Base-by-base conservation (phyloP, 2,888 invertebrate genomes). In the Anarsia innoxiella region DNA sequence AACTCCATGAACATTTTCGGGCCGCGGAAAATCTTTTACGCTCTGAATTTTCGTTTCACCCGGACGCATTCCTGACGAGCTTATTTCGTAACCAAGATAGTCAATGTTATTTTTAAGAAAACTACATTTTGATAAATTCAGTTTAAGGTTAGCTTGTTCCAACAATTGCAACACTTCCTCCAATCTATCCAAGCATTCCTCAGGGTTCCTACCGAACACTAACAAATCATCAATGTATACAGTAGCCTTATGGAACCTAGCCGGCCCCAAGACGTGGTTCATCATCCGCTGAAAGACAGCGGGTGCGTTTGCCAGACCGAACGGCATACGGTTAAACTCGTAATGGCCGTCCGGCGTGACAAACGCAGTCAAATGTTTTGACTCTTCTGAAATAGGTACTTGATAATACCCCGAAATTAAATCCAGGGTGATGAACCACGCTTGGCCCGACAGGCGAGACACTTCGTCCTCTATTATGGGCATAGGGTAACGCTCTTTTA, bases 321-420 rank as follows among this genome's bases (percentile, higher is more conserved):
- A 74, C 2, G 66, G 66, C 64, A 71, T 63, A 1, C 56, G 42
- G 10, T 60, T 52, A 36, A 56, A 70, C 40, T 73, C 61, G 30
- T 48, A 72, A 8, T 48, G 45, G 1, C 48, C 48, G 23, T 53
- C 53, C 4, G 48, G 60, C 0, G 67, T 76, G 0, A 64, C 56
- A 36, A 74, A 69, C 0, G 65, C 60, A 0, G 70, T 74, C 0
- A 49, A 11, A 4, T 31, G 40, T 12, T 31, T 19, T 1, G 23
- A 19, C 9, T 29, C 5, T n/a, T 46, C 42, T 3, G 40, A 19
- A 10, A 46, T 44, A 1, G 44, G 42, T 2, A 42, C 44, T 26
- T 48, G 43, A 15, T 45, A 45, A 14, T 48, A 45, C 2, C 39
- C 42, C 1, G 38, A 45, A 2, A 37, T 23, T 2, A 45, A 26